phyloP scores from a whole-genome alignment of 2,113 vertebrate genomes.

The Pimephales promelas region DNA sequence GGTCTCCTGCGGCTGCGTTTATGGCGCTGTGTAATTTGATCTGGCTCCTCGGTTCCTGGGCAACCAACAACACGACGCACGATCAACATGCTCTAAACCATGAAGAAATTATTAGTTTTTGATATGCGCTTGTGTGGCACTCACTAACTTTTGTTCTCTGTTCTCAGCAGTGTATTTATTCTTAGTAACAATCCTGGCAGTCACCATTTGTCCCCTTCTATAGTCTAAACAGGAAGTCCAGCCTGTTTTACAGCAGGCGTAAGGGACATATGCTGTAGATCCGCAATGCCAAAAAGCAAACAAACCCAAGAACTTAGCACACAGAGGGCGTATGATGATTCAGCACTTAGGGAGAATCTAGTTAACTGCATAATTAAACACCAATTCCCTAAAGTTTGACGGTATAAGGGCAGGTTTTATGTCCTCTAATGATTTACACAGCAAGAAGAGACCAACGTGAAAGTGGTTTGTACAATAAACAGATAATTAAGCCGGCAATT shows the following conservation, averaged over 20 bases:
- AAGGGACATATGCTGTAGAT: constrained; percentile 20
- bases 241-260: background rate
- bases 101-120: constrained; percentile 11
- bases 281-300: constrained; percentile 36
- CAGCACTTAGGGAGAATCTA: constrained; percentile 34
- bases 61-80: constrained; percentile 57
- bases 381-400: constrained; percentile 30
- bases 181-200: constrained; percentile 1
- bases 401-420: constrained; percentile 29
- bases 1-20: constrained; percentile 50
- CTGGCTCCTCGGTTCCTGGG: constrained; percentile 64
- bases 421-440: background rate
- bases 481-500: background rate
- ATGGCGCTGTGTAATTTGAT: constrained; percentile 56
- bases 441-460: background rate
- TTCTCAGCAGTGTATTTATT: background rate
- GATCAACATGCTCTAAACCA: background rate
- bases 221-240: constrained; percentile 9
- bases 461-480: background rate
- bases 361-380: background rate
- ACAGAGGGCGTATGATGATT: constrained; percentile 26
- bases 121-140: background rate
- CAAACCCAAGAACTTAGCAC: constrained; percentile 5
- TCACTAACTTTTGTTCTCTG: background rate
- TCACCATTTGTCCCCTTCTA: background rate